phyloP scores from a whole-genome alignment of 2,113 vertebrate genomes.

The Dicerorhinus sumatrensis region DNA sequence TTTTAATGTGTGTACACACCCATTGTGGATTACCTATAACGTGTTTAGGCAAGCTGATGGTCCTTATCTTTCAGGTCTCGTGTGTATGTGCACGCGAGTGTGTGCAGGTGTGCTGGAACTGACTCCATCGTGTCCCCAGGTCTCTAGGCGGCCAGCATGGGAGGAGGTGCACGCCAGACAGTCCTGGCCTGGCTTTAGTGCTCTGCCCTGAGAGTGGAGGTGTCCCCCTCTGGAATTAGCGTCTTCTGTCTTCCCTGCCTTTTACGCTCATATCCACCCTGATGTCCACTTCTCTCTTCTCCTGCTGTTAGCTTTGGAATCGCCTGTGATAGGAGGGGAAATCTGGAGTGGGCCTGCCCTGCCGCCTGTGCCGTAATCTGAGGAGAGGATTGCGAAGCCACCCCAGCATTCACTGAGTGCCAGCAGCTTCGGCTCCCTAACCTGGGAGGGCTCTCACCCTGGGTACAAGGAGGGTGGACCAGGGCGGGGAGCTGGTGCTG shows the following conservation, averaged over 20 bases:
- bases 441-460: neutral
- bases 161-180: neutral
- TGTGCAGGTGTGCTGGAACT: neutral
- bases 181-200: neutral
- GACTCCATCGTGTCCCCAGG: rapidly evolving
- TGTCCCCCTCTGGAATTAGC: neutral
- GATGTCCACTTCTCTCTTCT: neutral
- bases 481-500: neutral
- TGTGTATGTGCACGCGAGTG: no score
- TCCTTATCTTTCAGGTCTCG: neutral
- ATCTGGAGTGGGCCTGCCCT: neutral
- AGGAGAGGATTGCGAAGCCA: neutral
- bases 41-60: rapidly evolving
- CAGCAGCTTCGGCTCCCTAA: neutral
- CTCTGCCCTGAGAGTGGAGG: neutral
- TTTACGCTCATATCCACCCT: rapidly evolving
- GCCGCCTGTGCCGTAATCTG: neutral
- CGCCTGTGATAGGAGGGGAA: neutral
- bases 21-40: rapidly evolving
- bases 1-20: neutral
- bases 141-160: neutral
- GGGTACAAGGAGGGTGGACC: neutral
- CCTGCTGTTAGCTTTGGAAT: neutral
- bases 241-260: neutral
- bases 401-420: neutral